A percentile compares a stretch with the other conserved stretches of the same genome.
phyloP scores from a whole-genome alignment of 1,140 invertebrate species.

The Cyrtorhinus lividipennis region DNA sequence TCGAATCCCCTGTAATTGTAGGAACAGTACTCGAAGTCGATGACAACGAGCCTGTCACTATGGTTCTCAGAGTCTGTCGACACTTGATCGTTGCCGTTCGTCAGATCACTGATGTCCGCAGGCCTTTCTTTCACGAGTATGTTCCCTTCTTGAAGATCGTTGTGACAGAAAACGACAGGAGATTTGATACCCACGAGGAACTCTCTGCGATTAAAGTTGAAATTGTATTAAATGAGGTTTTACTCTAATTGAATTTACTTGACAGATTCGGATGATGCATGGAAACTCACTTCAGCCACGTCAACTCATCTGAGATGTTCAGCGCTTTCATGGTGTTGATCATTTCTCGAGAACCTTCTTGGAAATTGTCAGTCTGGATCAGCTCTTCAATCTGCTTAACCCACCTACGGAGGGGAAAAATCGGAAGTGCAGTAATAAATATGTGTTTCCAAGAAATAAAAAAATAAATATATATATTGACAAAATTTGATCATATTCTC shows the following conservation, averaged over 20 bases:
- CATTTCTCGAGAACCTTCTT: slow-evolving; percentile 30
- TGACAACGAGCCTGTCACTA: slow-evolving; percentile 45
- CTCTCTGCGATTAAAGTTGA: slow-evolving; percentile 31
- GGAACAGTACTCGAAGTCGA: slow-evolving; percentile 86
- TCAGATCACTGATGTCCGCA: background rate
- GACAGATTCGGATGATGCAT: background rate
- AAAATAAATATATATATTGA: too few species aligned
- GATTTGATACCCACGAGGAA: slow-evolving; percentile 36
- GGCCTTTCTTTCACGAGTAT: slow-evolving; percentile 27
- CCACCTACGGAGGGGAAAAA: slow-evolving; percentile 39
- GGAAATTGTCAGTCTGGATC: slow-evolving; percentile 28
- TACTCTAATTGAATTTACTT: too few species aligned
- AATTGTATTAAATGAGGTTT: slow-evolving; percentile 6
- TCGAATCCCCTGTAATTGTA: slow-evolving; percentile 90
- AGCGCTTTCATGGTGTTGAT: slow-evolving; percentile 29
- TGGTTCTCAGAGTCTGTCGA: background rate
- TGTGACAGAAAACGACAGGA: slow-evolving; percentile 90
- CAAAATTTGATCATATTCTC: too few species aligned
- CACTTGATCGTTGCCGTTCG: slow-evolving; percentile 3
- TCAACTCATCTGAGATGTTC: slow-evolving; percentile 29
- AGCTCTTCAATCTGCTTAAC: slow-evolving; percentile 35
- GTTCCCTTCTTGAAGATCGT: slow-evolving; percentile 89
- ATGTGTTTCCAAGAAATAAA: too few species aligned
- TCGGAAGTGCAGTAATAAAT: slow-evolving; percentile 10
- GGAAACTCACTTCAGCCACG: slow-evolving; percentile 31